phyloP scores from a whole-genome alignment of 2,797 vertebrate species.

The Microctenopoma lineatum region DNA sequence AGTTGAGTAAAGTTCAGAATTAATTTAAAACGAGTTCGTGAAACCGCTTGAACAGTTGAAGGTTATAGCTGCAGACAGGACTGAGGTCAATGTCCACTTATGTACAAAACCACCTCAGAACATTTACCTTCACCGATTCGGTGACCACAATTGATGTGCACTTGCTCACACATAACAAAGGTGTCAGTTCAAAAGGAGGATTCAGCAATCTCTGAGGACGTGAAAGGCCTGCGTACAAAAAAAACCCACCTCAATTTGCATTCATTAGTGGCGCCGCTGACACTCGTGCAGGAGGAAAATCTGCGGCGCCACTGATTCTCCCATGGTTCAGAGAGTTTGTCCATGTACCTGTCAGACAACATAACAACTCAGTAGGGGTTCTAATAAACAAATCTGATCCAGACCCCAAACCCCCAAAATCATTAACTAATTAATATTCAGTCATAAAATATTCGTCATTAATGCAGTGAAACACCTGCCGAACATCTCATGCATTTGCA shows the following conservation, averaged over 20 bases:
- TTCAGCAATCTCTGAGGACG: constrained; percentile 31
- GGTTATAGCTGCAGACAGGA: constrained; percentile 5
- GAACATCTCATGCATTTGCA: constrained; percentile 18
- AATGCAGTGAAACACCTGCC: constrained; percentile 20
- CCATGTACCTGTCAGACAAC: constrained; percentile 62
- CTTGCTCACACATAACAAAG: constrained; percentile 36
- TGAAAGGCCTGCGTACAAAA: constrained; percentile 30
- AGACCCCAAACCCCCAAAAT: constrained; percentile 24
- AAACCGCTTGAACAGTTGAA: constrained; percentile 22
- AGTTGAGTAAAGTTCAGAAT: constrained; percentile 24
- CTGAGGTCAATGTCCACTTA: constrained; percentile 36
- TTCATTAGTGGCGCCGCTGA: constrained; percentile 60
- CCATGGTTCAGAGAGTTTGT: constrained; percentile 62
- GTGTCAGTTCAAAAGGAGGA: constrained; percentile 43
- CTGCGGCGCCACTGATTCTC: constrained; percentile 36
- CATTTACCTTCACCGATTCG: constrained; percentile 44
- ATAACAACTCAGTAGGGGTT: constrained; percentile 39
- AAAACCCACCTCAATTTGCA: constrained; percentile 49
- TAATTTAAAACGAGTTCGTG: constrained; percentile 49
- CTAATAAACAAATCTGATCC: constrained; percentile 48
- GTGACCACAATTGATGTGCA: constrained; percentile 55
- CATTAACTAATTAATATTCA: constrained; percentile 34
- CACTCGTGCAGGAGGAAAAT: constrained; percentile 25
- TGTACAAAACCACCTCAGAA: constrained; percentile 19
- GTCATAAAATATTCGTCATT: constrained; percentile 19